Evolutionary conservation across 2,113 vertebrate species (phyloP), one percentile per base, ranked within the genome.

Genomic region (human): DNA sequence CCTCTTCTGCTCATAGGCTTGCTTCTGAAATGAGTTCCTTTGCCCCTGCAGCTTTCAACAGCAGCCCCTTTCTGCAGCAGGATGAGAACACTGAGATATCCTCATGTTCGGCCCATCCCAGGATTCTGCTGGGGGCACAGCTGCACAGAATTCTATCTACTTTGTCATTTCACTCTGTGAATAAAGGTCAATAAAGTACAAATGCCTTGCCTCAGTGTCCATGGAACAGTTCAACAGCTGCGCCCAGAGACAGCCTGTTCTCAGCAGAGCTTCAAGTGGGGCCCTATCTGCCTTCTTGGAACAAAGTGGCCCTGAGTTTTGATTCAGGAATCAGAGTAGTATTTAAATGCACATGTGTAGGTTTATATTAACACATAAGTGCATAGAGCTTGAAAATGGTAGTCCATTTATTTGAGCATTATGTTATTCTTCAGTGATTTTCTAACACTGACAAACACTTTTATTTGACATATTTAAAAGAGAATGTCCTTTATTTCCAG

Each of bases 341-440:
- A 18, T 14, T 2, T 32, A 40, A 0, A 9, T 38, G 35, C 1
- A 20, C n/a, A 43, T 43, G n/a, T 32, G 50, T 27, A 38, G n/a
- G 50, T 43, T 88, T 55, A 57, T 17, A 14, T 32, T 6, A 64
- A 64, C 32, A 73, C 17, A 38, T 27, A 72, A 52, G 4, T 20
- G 6, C 3, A 61, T 10, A 32, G 5, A 17, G 35, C 5, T n/a
- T 52, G 35, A 50, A 38, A 72, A 66, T 4, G 5, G 66, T 23
- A 55, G 14, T 40, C 35, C n/a, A 32, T 88, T 45, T 93, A 83
- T 38, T 64, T 76, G 20, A 92, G 82, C 50, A 83, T 38, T 75
- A 27, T 38, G 81, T 59, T 45, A 61, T 84, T 48, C 64, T 59
- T 72, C 81, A 70, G 78, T 92, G 61, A 45, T 64, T 85, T 93